Conservation (phyloP, 2,797 vertebrate genomes). For the Thamnophis elegans region DNA sequence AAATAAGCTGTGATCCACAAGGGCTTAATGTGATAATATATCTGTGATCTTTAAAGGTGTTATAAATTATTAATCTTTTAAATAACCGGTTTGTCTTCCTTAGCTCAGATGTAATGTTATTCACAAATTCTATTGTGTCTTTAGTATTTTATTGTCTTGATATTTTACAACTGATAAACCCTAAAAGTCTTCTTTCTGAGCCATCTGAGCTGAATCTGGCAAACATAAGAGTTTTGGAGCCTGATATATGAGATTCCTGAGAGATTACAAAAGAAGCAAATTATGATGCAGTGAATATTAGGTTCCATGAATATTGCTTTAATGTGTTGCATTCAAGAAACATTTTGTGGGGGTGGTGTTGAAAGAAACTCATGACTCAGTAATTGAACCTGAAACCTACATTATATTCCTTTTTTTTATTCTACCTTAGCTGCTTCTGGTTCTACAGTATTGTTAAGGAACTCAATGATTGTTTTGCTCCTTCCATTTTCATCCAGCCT, state of each 20-base stretch:
- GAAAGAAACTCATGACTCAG: slow-evolving; percentile 15
- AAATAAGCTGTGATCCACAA: neutral
- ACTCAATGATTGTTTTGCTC: neutral
- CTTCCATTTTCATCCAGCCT: neutral
- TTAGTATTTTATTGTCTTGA: neutral
- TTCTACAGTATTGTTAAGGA: slow-evolving; percentile 8
- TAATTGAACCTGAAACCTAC: slow-evolving; percentile 13
- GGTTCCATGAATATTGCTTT: neutral
- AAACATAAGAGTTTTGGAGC: neutral
- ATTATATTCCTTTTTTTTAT: slow-evolving; percentile 8
- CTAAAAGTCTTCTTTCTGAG: slow-evolving; percentile 44
- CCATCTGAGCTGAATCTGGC: slow-evolving; percentile 54
- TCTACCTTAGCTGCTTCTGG: slow-evolving; percentile 15
- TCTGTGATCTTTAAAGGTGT: neutral
- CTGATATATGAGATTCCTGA: slow-evolving; percentile 6
- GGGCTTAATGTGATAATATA: neutral
- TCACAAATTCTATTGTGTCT: neutral
- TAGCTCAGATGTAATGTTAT: neutral
- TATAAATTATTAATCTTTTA: neutral
- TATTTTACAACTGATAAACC: slow-evolving; percentile 36
- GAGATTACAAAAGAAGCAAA: neutral
- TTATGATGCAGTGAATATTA: neutral
- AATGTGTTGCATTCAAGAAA: neutral
- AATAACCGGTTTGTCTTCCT: neutral
- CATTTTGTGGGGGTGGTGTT: neutral